These are phyloP conservation scores for Trichosurus vulpecula DNA, from an alignment of 2,797 vertebrate genomes.

Conservation along the genomic window DNA sequence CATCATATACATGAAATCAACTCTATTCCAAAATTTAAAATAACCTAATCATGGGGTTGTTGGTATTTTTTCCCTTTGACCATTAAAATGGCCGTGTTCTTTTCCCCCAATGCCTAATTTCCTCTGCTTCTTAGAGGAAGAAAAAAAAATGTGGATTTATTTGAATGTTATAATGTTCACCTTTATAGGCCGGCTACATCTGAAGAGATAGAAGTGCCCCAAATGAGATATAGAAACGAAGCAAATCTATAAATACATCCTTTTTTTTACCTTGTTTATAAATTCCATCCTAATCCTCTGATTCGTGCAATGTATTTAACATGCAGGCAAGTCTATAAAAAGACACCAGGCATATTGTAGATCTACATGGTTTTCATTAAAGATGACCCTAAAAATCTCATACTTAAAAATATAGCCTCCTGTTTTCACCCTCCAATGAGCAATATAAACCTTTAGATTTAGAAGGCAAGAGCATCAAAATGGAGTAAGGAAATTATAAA, in stretches of 20 bases:
- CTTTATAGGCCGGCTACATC: constrained; percentile 15
- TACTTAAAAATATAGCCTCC: constrained; percentile 44
- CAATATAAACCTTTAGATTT: not conserved
- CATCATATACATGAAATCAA: constrained; percentile 60
- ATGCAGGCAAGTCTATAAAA: constrained; percentile 42
- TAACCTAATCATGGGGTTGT: constrained; percentile 37
- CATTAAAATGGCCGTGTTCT: constrained; percentile 37
- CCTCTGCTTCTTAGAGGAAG: not conserved
- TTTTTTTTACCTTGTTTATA: constrained; percentile 50
- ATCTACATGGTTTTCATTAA: constrained; percentile 58
- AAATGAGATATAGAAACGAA: not conserved
- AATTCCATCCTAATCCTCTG: constrained; percentile 34
- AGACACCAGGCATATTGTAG: constrained; percentile 45
- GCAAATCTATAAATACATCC: constrained; percentile 3
- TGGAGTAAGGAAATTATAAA: not conserved
- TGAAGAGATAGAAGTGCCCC: constrained; percentile 46
- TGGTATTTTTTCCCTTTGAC: constrained; percentile 28
- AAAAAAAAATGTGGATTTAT: constrained; percentile 15
- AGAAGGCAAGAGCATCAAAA: not conserved
- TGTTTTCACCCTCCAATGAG: constrained; percentile 55
- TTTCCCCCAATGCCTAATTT: not conserved
- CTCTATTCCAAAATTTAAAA: constrained; percentile 71
- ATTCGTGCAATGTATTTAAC: constrained; percentile 25
- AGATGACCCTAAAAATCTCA: constrained; percentile 55
- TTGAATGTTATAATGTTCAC: constrained; percentile 39